These are phyloP conservation scores for Corbicula japonica DNA, from an alignment of 2,888 invertebrate genomes.

Conservation along the genomic window DNA sequence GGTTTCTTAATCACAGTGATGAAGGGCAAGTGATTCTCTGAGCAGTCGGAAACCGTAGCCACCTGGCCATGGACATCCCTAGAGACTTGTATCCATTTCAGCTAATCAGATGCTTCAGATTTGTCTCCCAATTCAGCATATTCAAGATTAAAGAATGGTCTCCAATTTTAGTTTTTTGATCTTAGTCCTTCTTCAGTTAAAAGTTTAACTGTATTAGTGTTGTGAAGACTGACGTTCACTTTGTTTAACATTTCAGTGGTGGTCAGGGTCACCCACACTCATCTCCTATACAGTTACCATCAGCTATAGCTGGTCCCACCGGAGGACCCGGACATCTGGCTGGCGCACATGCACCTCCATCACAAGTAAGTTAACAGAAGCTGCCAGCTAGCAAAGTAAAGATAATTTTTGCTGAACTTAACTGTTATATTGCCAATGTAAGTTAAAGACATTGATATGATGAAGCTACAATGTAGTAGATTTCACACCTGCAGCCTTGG, in stretches of 20 bases:
- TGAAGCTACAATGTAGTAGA: too few relatives aligned
- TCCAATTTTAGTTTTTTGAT: too few relatives aligned
- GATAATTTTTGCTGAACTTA: neutral
- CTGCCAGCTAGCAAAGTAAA: neutral
- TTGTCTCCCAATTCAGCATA: neutral
- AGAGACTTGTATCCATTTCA: neutral
- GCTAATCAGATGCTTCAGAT: neutral
- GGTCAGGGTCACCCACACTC: conserved; percentile 70
- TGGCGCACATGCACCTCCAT: conserved; percentile 48
- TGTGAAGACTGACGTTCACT: neutral
- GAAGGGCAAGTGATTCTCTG: too few relatives aligned
- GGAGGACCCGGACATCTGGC: conserved; percentile 64
- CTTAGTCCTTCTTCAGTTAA: too few relatives aligned
- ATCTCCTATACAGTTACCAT: conserved; percentile 65
- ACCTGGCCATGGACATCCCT: neutral
- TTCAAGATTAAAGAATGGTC: too few relatives aligned
- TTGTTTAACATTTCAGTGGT: conserved; percentile 60
- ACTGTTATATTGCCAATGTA: neutral
- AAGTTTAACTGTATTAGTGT: neutral
- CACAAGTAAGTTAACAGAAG: conserved; percentile 29
- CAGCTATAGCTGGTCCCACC: conserved; percentile 62
- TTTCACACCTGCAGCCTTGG: too few relatives aligned
- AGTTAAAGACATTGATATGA: too few relatives aligned
- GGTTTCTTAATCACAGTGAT: too few relatives aligned
- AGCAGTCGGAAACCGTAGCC: too few relatives aligned